phyloP scores from a whole-genome alignment of 1,140 invertebrate species.

The Zaprionus davidi region DNA sequence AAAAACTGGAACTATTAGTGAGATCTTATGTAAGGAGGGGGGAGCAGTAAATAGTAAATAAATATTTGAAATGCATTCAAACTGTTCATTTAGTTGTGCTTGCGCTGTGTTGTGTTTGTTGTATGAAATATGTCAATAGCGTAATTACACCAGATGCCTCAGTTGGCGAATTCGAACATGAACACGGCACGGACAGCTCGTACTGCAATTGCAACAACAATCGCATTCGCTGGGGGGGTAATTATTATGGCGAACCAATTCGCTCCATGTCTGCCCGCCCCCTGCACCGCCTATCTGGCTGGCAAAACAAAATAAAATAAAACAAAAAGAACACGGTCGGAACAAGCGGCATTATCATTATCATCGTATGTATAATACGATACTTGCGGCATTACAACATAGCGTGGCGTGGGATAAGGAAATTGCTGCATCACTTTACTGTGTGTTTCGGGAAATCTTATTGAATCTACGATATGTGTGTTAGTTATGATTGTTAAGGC shows the following conservation, averaged over 20 bases:
- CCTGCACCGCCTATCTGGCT: background rate
- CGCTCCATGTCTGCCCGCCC: background rate
- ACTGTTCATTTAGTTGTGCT: conserved; percentile 20
- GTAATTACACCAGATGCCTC: conserved; percentile 30
- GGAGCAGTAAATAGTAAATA: conserved; percentile 6
- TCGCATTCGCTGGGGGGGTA: conserved; percentile 23
- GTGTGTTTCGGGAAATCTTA: background rate
- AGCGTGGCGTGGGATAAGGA: conserved; percentile 3
- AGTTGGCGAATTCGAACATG: conserved; percentile 28
- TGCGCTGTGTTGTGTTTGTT: background rate
- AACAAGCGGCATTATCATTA: conserved; percentile 28
- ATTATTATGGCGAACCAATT: conserved; percentile 20
- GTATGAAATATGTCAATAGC: conserved; percentile 47
- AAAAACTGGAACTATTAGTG: conserved; percentile 6
- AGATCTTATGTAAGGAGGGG: background rate
- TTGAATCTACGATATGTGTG: conserved; percentile 1
- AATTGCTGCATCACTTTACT: conserved; percentile 29
- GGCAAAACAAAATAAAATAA: conserved; percentile 24
- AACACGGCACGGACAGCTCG: background rate
- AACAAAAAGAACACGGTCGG: conserved; percentile 18
- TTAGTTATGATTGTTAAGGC: conserved; percentile 24
- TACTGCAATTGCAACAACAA: conserved; percentile 2
- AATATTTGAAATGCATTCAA: conserved; percentile 30
- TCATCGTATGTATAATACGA: background rate
- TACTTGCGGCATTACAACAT: conserved; percentile 1